Evolutionary conservation across 2,113 vertebrate species (phyloP).

Genomic region (Upupa epops): DNA sequence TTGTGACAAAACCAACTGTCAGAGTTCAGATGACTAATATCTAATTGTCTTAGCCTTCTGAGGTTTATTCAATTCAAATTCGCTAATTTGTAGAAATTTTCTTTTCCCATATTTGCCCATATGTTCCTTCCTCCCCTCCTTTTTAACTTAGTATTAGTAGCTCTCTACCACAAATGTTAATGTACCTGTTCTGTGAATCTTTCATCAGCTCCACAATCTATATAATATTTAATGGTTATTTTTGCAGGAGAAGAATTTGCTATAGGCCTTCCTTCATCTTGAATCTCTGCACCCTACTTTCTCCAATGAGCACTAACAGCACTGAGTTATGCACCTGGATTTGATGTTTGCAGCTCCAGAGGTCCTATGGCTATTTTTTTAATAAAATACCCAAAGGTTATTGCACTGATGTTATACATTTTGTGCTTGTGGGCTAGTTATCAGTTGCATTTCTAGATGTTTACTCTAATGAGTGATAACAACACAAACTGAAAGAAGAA

Average conservation of each 20-base stretch:
- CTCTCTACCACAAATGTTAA: not conserved
- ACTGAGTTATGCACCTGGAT: not conserved
- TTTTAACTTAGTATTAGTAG: not conserved
- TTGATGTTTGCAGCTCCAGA: not conserved
- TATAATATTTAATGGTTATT: not conserved
- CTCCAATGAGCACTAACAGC: not conserved
- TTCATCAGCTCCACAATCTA: not conserved
- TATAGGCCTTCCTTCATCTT: not conserved
- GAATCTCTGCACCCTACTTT: not conserved
- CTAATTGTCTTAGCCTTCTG: not conserved
- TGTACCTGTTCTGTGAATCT: not conserved
- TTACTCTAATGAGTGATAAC: not conserved
- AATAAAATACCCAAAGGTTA: constrained; percentile 2
- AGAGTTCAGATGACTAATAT: constrained; percentile 32
- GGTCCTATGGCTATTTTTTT: not conserved
- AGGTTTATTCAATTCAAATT: constrained; percentile 12
- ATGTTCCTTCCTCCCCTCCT: not conserved
- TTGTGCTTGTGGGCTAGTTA: not conserved
- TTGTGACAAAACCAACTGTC: constrained; percentile 29
- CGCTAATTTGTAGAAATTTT: not conserved
- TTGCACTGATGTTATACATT: not conserved
- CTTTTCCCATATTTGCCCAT: not conserved
- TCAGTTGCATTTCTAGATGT: not conserved
- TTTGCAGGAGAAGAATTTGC: not conserved
- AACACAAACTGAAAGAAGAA: not conserved